These are phyloP conservation scores for Nothobranchius furzeri DNA, from an alignment of 2,113 vertebrate species.

Conservation along the genomic window DNA sequence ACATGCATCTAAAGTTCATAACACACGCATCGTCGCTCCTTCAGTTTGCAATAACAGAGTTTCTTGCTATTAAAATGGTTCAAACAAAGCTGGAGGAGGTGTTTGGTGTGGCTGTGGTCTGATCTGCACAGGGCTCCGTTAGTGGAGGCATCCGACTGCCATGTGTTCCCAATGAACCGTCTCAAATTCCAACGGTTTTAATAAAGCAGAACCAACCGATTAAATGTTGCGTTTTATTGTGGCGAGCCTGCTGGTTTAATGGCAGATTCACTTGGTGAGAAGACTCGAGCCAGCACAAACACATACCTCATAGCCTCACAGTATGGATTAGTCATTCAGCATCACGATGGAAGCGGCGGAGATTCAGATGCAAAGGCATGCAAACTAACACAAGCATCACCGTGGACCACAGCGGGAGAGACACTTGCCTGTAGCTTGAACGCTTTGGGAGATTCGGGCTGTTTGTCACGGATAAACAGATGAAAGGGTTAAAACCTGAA, in stretches of 20 bases:
- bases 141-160: slow-evolving; percentile 18
- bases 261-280: slow-evolving; percentile 40
- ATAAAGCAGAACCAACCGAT: slow-evolving; percentile 45
- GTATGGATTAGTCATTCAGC: slow-evolving; percentile 46
- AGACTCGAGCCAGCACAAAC: slow-evolving; percentile 54
- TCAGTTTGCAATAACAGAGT: background rate
- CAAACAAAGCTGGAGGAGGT: slow-evolving; percentile 37
- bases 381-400: slow-evolving; percentile 37
- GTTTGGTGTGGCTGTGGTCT: slow-evolving; percentile 48
- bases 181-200: slow-evolving; percentile 1
- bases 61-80: background rate
- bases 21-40: slow-evolving; percentile 23
- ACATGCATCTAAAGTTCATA: slow-evolving; percentile 34
- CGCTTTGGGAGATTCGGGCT: slow-evolving; percentile 93
- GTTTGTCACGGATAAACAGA: slow-evolving; percentile 89
- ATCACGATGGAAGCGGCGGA: slow-evolving; percentile 41
- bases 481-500: slow-evolving; percentile 81
- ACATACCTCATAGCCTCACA: slow-evolving; percentile 55
- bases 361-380: slow-evolving; percentile 63
- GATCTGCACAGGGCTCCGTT: background rate
- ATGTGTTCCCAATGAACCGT: slow-evolving; percentile 25
- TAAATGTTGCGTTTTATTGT: slow-evolving; percentile 39
- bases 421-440: slow-evolving; percentile 95
- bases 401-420: slow-evolving; percentile 61
- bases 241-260: slow-evolving; percentile 24